Base-by-base conservation (phyloP, 2,797 vertebrate genomes). In the Microcaecilia unicolor region DNA sequence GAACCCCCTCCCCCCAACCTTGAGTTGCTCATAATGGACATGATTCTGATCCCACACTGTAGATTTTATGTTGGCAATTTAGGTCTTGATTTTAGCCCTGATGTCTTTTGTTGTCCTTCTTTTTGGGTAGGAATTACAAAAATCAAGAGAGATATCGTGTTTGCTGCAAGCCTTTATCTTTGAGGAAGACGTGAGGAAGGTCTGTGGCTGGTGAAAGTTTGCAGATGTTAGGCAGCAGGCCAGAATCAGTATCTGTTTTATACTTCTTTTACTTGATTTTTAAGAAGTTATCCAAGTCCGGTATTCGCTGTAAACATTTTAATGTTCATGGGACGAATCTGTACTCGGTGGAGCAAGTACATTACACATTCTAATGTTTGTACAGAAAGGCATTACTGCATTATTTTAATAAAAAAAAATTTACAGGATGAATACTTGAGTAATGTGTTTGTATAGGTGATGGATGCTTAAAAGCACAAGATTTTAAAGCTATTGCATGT, bases 81-180 rank as follows among this genome's bases (percentile, higher is more conserved):
- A n/a, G n/a, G n/a, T n/a, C n/a, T n/a, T n/a, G n/a, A n/a, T n/a
- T n/a, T n/a, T n/a, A n/a, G n/a, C n/a, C n/a, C n/a, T n/a, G 5
- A 20, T 20, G 19, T 20, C 20, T 20, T 20, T 20, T 20, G 5
- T 20, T 5, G n/a, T 20, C 20, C 28, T 58, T 29, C 22, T 53
- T 57, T 56, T 35, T 41, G 44, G 9, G 25, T 51, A 98, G 95
- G 89, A 21, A 97, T 99, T 64, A 96, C 91, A 5, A 98, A 97
- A 78, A 99, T 99, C 74, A 98, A 98, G 75, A 91, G 95, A 45
- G 96, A 99, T 64, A 99, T 98, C 8, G 92, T 99, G 10, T 99
- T 99, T 67, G 96, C 96, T 48, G 95, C 96, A 60, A 99, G 95
- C 66, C 92, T 99, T 29, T 98, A 98, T 64, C 78, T 99, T 38